Evolutionary conservation across 2,113 vertebrate genomes (phyloP), one percentile per base, ranked within the genome.

Genomic region (Oncorhynchus mykiss): DNA sequence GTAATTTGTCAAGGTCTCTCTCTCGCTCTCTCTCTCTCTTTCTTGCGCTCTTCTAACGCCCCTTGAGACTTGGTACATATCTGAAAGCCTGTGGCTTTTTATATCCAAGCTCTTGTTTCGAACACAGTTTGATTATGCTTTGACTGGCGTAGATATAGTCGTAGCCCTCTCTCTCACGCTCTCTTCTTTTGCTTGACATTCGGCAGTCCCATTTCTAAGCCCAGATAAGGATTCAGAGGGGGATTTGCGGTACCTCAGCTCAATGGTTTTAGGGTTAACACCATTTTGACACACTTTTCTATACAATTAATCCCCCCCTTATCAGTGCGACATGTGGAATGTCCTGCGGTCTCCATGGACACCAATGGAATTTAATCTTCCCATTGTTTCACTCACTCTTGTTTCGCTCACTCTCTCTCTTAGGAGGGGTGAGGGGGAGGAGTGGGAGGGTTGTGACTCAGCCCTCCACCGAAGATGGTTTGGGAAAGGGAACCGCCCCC

Each of bases 311-410:
- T 85, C 39, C 65, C 70, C 70, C 39, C 54, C 70, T 81, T 75
- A 75, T 84, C 78, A 76, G 65, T 57, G 49, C 22, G 49, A 14
- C 22, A 54, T 64, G 20, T 75, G 64, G 78, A 71, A 80, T 79
- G 77, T 76, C 75, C 70, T 81, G 72, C 24, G 16, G 82, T 85
- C 83, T 80, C 86, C 81, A 86, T 88, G 81, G 87, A 86, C 77
- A 86, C 84, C 74, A 76, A 6, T 80, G 79, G 76, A 84, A 72
- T 84, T 69, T 81, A 78, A 80, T 75, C 74, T 54, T 45, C 25
- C 67, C 77, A 72, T 85, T 88, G 84, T 91, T 84, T 74, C 70
- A 27, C 27, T 27, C 27, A 27, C 27, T 27, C 27, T 27, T 27
- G 27, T 76, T 60, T 16, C 13, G 78, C 67, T 80, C 70, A 20